Conservation (phyloP, 2,888 invertebrate genomes). For the Meghimatium bilineatum region DNA sequence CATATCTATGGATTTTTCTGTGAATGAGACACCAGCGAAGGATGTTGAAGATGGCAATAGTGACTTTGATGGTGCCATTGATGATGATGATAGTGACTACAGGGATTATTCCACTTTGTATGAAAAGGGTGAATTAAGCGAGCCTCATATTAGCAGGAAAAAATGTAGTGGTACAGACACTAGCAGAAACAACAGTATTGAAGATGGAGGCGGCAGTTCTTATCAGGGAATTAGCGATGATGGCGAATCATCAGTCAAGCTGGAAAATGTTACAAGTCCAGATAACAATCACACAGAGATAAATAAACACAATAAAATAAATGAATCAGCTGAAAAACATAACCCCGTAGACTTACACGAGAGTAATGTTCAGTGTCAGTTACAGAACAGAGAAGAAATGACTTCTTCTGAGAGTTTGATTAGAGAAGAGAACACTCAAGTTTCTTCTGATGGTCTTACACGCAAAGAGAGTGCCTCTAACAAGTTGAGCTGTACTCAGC, state of each 20-base stretch:
- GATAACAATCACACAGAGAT: background rate
- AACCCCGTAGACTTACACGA: background rate
- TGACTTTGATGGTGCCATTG: slow-evolving; percentile 11
- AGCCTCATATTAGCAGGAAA: background rate
- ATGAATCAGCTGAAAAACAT: background rate
- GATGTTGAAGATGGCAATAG: background rate
- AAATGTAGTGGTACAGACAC: background rate
- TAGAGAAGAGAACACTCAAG: background rate
- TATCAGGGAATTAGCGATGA: slow-evolving; percentile 5
- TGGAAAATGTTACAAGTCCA: background rate
- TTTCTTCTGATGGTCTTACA: background rate
- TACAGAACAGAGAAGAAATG: background rate
- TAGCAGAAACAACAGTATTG: slow-evolving; percentile 24
- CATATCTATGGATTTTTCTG: background rate
- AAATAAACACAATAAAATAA: background rate
- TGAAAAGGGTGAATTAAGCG: slow-evolving; percentile 29
- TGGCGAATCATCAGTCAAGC: background rate
- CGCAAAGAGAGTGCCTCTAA: background rate
- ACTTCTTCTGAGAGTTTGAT: background rate
- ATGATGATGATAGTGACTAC: slow-evolving; percentile 43
- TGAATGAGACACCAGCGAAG: background rate
- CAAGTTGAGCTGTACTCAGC: background rate
- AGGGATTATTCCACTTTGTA: slow-evolving; percentile 11
- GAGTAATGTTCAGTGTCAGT: background rate
- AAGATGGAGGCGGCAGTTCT: slow-evolving; percentile 20